phyloP scores from a whole-genome alignment of 35 echinoderm and acorn worm genomes.

The Diadema setosum region DNA sequence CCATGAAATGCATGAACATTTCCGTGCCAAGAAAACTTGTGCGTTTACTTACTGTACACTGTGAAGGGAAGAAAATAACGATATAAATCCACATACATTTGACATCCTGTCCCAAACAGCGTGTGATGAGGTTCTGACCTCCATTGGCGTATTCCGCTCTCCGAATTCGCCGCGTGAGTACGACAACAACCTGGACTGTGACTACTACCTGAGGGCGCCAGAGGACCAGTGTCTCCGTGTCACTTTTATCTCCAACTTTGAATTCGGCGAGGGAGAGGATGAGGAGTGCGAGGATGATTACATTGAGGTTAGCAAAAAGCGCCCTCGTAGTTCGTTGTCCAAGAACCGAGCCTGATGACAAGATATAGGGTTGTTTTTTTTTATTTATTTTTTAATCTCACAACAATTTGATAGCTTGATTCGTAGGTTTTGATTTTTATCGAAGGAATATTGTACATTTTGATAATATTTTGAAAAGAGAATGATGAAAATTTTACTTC shows the following conservation, averaged over 20 bases:
- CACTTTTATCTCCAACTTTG: neutral
- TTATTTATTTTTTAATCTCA: too few relatives aligned
- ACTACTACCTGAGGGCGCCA: neutral
- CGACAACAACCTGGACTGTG: neutral
- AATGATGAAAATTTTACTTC: too few relatives aligned
- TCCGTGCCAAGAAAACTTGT: too few relatives aligned
- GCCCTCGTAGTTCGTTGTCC: too few relatives aligned
- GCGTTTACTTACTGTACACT: neutral
- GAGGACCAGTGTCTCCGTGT: neutral
- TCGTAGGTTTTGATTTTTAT: too few relatives aligned
- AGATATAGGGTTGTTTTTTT: too few relatives aligned
- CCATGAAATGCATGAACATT: too few relatives aligned
- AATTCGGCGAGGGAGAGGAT: neutral
- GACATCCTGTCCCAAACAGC: neutral
- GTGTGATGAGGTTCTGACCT: slow-evolving; percentile 19
- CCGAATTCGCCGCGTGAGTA: neutral
- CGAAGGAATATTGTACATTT: too few relatives aligned
- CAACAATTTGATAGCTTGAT: too few relatives aligned
- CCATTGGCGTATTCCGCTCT: neutral
- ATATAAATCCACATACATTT: neutral
- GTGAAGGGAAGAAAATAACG: neutral
- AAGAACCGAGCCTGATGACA: too few relatives aligned
- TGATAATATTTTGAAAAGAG: too few relatives aligned
- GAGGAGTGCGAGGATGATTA: neutral
- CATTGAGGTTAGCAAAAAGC: slow-evolving; percentile 10